These are phyloP conservation scores for Drosophila leontia DNA, from an alignment of 1,140 invertebrate species.

Conservation along the genomic window DNA sequence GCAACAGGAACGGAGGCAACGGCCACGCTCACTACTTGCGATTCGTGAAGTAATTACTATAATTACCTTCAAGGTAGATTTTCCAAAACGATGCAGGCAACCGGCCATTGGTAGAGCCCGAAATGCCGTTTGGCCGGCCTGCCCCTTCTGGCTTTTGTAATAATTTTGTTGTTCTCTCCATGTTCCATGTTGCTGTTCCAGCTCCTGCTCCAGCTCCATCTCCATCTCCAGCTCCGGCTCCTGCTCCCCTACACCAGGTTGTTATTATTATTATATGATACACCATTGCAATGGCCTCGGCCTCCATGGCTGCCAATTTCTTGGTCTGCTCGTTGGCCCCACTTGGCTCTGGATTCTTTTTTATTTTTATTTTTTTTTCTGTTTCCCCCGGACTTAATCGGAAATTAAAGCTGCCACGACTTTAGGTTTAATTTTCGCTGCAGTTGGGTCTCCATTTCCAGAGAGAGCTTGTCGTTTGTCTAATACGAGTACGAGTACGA, in stretches of 20 bases:
- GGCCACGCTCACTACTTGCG: constrained; percentile 80
- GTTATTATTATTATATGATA: constrained; percentile 83
- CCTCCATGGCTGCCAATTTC: constrained; percentile 74
- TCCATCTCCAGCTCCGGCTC: constrained; percentile 9
- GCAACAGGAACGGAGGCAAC: constrained; percentile 32
- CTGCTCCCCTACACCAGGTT: constrained; percentile 34
- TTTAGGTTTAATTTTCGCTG: constrained; percentile 74
- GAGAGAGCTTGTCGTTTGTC: constrained; percentile 22
- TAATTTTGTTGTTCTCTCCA: constrained; percentile 61
- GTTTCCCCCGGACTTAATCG: constrained; percentile 67
- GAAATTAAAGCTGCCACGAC: constrained; percentile 83
- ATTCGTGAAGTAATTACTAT: constrained; percentile 85
- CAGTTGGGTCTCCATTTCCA: constrained; percentile 55
- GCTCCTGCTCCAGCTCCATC: constrained; percentile 20
- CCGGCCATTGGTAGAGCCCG: constrained; percentile 53
- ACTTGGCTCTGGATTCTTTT: constrained; percentile 30
- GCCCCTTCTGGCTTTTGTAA: constrained; percentile 71
- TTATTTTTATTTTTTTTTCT: constrained; percentile 10
- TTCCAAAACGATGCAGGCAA: constrained; percentile 81
- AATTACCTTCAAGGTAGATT: constrained; percentile 85
- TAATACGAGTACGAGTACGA: constrained; percentile 31
- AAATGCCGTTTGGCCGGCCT: constrained; percentile 58
- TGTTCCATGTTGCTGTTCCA: constrained; percentile 20
- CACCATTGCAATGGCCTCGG: constrained; percentile 76
- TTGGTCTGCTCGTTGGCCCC: constrained; percentile 68